Evolutionary conservation across 2,113 vertebrate genomes (phyloP), one percentile per base, ranked within the genome.

Genomic region (Nanorana parkeri): DNA sequence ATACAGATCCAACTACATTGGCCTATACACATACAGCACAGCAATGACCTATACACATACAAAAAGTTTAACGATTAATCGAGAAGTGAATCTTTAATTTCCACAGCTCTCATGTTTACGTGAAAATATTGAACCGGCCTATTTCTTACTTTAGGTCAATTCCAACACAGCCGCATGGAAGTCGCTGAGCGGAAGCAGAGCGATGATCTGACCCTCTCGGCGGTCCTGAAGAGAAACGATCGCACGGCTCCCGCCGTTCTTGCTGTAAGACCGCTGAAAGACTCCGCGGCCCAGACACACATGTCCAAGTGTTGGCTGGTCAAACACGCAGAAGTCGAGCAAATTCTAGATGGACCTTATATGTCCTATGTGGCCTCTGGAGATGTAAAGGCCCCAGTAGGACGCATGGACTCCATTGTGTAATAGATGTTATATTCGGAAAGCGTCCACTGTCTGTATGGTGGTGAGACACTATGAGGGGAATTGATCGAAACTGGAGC

Each of bases 281-380:
- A 94, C 75, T 90, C 92, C 0, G 17, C 88, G 63, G 85, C 65
- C 17, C 92, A 88, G 58, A 89, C 86, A 4, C 93, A 93, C 68
- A 15, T 28, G 23, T 84, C 88, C 67, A 89, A 85, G 24, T 96
- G 95, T 84, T 96, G 94, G 93, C 89, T 95, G 84, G 92, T 95
- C 78, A 92, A 92, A 23, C 88, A 88, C 83, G 83, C 86, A 10
- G 90, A 93, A 26, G 83, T 95, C 11, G 85, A 91, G 77, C 84
- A 66, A 55, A 90, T 96, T 2, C 87, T 96, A 84, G 93, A 92
- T 2, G 88, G 89, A 3, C 84, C 91, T 0, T 96, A 95, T 61
- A 66, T 88, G 28, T 87, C 89, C 83, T 96, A 93, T 26, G 87
- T 95, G 21, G 91, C 92, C 83, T 90, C 87, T 80, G 84, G 77